Base-by-base conservation (phyloP, 2,113 vertebrate species). In the Vulpes lagopus region DNA sequence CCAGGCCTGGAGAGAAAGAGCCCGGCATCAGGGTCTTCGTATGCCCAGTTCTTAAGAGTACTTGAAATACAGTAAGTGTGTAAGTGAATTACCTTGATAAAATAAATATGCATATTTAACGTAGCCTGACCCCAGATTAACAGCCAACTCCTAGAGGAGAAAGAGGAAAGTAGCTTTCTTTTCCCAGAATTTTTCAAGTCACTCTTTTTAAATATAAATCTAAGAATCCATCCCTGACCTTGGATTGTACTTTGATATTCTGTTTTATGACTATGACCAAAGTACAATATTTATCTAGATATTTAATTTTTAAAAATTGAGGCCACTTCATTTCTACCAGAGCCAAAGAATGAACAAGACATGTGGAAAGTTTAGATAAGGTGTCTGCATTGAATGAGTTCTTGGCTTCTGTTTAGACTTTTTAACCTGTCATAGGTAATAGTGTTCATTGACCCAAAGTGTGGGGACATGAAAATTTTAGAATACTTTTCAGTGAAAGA, bases 201-300 rank as follows among this genome's bases (percentile, higher is more conserved):
- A 64, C 20, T 74, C 38, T 95, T 74, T 91, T 9, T 55, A 73
- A 96, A 91, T 55, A 90, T 49, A 95, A 86, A 38, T 15, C 67
- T 69, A 20, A 62, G 84, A 87, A 82, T 89, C 49, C 51, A 35
- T 30, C 14, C 35, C 67, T 65, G 35, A 20, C 20, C 81, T 73
- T 65, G 81, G 35, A 12, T 35, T 62, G 1, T 60, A 38, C 16
- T 93, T 53, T 57, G 57, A 57, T 59, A 55, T 38, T 84, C 11
- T 91, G 51, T 78, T 71, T 92, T 96, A 53, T 78, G 32, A 73
- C 67, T 92, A 35, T 53, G 35, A 86, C 38, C 74, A 81, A 79
- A 94, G 16, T 22, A 64, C 1, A 84, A 6, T 83, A 80, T 80
- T 96, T 96, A 89, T 80, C 82, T 95, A 20, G 35, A 91, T 91